Conservation (phyloP, 2,113 vertebrate species). For the Cynocephalus volans region DNA sequence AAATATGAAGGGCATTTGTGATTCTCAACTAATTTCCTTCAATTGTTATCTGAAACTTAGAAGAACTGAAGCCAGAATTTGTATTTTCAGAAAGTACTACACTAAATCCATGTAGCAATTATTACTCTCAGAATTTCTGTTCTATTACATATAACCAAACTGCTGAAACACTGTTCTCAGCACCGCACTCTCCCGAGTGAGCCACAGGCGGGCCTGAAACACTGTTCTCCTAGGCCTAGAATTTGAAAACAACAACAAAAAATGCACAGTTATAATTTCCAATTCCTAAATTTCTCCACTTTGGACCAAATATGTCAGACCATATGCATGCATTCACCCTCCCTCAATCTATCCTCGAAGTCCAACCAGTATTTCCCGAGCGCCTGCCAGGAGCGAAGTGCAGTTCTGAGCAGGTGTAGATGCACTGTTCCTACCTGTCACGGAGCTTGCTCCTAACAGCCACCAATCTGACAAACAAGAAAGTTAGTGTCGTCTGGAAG, state of each 20-base stretch:
- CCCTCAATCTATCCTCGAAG: neutral
- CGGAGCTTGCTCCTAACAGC: neutral
- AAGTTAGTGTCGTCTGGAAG: neutral
- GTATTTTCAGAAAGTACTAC: neutral
- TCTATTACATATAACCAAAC: neutral
- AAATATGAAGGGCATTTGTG: neutral
- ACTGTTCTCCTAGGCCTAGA: neutral
- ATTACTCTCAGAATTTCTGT: constrained; percentile 25
- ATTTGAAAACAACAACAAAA: neutral
- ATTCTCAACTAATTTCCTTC: neutral
- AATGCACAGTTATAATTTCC: neutral
- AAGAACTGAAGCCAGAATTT: neutral
- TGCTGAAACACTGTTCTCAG: neutral
- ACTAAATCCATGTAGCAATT: neutral
- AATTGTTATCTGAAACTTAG: neutral
- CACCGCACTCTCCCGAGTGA: too few species aligned
- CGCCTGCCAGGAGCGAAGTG: neutral
- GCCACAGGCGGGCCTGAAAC: too few species aligned
- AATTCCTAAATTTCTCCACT: constrained; percentile 24
- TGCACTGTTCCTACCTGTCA: neutral
- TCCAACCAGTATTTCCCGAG: neutral
- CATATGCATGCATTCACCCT: neutral
- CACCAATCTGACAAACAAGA: neutral
- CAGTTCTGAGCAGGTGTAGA: neutral
- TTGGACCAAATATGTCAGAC: neutral